Evolutionary conservation across 2,113 vertebrate species (phyloP), one percentile per base, ranked within the genome.

Genomic region (Eleginops maclovinus): DNA sequence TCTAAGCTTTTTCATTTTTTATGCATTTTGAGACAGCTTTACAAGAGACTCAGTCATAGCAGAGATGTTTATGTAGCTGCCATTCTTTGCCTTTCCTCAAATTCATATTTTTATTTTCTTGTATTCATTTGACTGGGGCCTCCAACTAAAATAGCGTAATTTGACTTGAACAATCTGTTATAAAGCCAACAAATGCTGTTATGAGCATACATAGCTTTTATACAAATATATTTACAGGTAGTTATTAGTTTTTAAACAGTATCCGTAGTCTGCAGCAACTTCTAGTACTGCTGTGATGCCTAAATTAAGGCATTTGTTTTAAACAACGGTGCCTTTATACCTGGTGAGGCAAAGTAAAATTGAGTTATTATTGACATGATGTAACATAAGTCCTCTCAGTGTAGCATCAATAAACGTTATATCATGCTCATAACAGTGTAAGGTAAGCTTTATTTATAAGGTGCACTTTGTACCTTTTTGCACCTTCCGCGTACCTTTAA

Each of bases 1-100:
- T 95, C 94, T 95, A 94, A 96, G 94, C 95, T 95, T 96, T 95
- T 96, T 88, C 85, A 87, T 89, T 83, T 83, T 61, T 97, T 95
- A 95, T 95, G 96, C 94, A 95, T 94, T 94, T 89, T 94, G 93
- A 96, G 94, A 95, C 96, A 97, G 96, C 95, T 95, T 93, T 95
- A 95, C 93, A 84, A 91, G 90, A 91, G 91, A 93, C 93, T 94
- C 91, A 93, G 89, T 93, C 86, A 92, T 83, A 94, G 92, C 93
- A 92, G 83, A 91, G 83, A 59, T 87, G 72, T 93, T 86, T 86
- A 91, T 93, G 92, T 94, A 94, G 94, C 93, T 63, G 73, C 91
- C 92, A 89, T 94, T 90, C 75, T 91, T 94, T 94, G 92, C 92
- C 93, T 94, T 94, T 94, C 92, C 93, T 92, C 91, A 93, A 89